Evolutionary conservation across 2,797 vertebrate genomes (phyloP).

Genomic region (Sphenopsis melanotis): DNA sequence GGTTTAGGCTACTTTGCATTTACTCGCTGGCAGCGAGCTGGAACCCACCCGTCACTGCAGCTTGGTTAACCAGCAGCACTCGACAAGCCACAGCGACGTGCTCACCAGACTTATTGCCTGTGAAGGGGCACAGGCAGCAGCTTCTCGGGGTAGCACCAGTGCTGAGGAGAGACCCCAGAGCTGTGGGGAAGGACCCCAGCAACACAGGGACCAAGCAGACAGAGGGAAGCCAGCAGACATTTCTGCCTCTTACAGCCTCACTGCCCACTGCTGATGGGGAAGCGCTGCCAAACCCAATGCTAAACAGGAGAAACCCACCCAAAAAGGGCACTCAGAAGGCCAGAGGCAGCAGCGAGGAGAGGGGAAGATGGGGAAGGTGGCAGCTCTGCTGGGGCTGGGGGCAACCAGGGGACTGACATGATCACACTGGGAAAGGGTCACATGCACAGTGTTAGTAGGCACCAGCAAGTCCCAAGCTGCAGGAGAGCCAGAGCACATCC

Average conservation of each 20-base stretch:
- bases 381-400: neutral
- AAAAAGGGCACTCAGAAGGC: neutral
- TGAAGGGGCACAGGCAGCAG: accelerated
- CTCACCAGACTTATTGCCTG: neutral
- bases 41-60: conserved; percentile 25
- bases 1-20: conserved; percentile 52
- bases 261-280: neutral
- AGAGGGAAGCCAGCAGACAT: neutral
- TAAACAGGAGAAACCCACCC: neutral
- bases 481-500: neutral
- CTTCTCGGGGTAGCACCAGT: neutral
- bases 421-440: accelerated
- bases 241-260: neutral
- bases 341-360: neutral
- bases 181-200: neutral
- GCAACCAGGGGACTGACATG: accelerated
- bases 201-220: accelerated
- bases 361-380: neutral
- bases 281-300: neutral
- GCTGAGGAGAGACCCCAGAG: neutral
- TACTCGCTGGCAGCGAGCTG: neutral
- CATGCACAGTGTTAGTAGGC: neutral
- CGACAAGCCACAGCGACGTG: conserved; percentile 3
- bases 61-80: conserved; percentile 49
- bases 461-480: neutral